Evolutionary conservation across 1,140 invertebrate genomes (phyloP), one percentile per base, ranked within the genome.

Genomic region (Carcinoscorpius rotundicauda): DNA sequence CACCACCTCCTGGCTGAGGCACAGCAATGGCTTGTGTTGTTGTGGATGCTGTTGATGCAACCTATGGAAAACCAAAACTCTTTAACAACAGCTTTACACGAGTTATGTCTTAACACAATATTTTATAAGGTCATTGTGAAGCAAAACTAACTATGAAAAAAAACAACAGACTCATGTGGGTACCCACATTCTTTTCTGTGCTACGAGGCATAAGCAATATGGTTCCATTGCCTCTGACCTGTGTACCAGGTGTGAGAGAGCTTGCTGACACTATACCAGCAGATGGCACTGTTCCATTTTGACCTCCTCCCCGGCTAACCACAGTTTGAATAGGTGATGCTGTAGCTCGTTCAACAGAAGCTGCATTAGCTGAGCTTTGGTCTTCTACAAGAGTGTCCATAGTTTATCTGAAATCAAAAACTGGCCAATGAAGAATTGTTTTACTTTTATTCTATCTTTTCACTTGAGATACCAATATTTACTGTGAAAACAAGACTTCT

Each of bases 331-430:
- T 29, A 29, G 29, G 29, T 29, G 29, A 29, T 29, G 29, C 29
- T 29, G 29, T 29, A 29, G 29, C 29, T 29, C 29, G 0, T 29
- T 29, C 29, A 29, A 29, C 29, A 29, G 29, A 66, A 4, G 50
- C 55, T n/a, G 52, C 63, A n/a, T 52, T 59, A 49, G 63, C 50
- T 52, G 65, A 49, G 49, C 62, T 60, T 53, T 63, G 89, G 81
- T 89, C 88, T 81, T 89, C 87, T 75, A 89, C 87, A 83, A 90
- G 88, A 79, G 86, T 86, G 81, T 89, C 87, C 88, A 91, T 91
- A 79, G 78, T 29, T 29, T 29, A 29, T 29, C 29, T 29, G 29
- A 29, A 29, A 29, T 29, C 29, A 29, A 29, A 29, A 29, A 29
- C 29, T 29, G 0, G 2, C 29, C 29, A 29, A 29, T 29, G 2